A percentile compares a stretch with the other conserved stretches of the same genome.
Evolutionary conservation across 2,113 vertebrate species (phyloP).

Genomic region (Cariama cristata): DNA sequence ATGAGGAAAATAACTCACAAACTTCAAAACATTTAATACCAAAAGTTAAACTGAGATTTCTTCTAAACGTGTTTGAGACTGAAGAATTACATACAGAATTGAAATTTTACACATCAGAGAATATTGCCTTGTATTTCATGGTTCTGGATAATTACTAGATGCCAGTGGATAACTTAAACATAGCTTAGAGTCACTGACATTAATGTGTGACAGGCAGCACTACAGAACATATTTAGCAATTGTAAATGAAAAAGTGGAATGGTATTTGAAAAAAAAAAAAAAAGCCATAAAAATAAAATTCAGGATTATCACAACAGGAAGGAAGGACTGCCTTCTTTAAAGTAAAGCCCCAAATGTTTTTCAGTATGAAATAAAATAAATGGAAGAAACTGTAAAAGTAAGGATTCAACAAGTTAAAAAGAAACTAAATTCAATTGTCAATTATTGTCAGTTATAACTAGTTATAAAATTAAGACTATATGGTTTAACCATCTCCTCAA

Average conservation of each 20-base stretch:
- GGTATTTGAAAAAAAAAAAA: constrained; percentile 36
- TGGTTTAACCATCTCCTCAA: constrained; percentile 17
- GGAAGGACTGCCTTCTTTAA: constrained; percentile 6
- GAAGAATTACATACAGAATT: constrained; percentile 63
- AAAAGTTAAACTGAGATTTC: constrained; percentile 61
- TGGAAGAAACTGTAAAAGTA: constrained; percentile 36
- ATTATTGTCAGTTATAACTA: neutral
- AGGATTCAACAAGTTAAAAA: constrained; percentile 66
- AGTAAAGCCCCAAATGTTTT: constrained; percentile 19
- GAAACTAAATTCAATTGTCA: constrained; percentile 17
- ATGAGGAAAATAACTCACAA: neutral
- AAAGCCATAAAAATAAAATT: constrained; percentile 5
- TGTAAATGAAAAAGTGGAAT: constrained; percentile 71
- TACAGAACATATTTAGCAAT: constrained; percentile 76
- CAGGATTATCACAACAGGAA: constrained; percentile 26
- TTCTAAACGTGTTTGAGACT: constrained; percentile 66
- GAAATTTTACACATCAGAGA: constrained; percentile 84
- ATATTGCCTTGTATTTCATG: constrained; percentile 79
- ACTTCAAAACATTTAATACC: neutral
- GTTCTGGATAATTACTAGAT: constrained; percentile 86
- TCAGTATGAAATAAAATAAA: neutral
- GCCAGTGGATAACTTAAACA: constrained; percentile 85
- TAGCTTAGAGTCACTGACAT: constrained; percentile 83
- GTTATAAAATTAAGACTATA: constrained; percentile 1
- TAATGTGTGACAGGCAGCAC: constrained; percentile 78